Evolutionary conservation across 2,888 invertebrate genomes (phyloP).

Genomic region (Luperina nickerlii): DNA sequence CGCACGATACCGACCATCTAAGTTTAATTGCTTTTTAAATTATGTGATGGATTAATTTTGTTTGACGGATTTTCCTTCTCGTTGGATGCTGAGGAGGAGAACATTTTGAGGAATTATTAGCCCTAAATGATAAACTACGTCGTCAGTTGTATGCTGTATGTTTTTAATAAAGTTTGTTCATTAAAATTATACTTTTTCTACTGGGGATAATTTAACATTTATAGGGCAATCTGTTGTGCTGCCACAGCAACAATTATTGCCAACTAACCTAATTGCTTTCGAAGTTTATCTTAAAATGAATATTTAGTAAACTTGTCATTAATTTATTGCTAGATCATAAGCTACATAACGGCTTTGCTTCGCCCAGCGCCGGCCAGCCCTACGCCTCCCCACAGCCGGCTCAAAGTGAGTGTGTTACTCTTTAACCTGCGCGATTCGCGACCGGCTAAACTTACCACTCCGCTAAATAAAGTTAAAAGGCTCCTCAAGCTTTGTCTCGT

Average conservation of each 20-base stretch:
- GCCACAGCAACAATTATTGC: neutral
- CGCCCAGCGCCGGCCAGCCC: conserved; percentile 73
- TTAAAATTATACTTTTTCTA: neutral
- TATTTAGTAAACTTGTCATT: neutral
- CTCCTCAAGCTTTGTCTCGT: conserved; percentile 90
- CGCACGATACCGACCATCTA: conserved; percentile 65
- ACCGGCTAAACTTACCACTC: conserved; percentile 91
- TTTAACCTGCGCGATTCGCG: conserved; percentile 90
- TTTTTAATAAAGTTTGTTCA: neutral
- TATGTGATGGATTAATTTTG: conserved; percentile 60
- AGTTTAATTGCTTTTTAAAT: conserved; percentile 75
- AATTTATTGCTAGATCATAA: neutral
- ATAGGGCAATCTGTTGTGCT: neutral
- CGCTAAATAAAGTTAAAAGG: conserved; percentile 91
- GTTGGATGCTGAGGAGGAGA: conserved; percentile 32
- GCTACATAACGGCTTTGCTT: neutral
- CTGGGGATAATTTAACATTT: neutral
- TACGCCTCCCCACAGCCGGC: conserved; percentile 73
- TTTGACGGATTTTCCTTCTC: conserved; percentile 49
- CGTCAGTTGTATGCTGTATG: conserved; percentile 5
- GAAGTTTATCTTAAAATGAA: too few relatives aligned
- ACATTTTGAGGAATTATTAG: conserved; percentile 32
- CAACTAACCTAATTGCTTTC: neutral
- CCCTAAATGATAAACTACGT: conserved; percentile 19
- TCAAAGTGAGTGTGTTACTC: conserved; percentile 91